Evolutionary conservation across 2,888 invertebrate species (phyloP).

Genomic region (Pollenia labialis): DNA sequence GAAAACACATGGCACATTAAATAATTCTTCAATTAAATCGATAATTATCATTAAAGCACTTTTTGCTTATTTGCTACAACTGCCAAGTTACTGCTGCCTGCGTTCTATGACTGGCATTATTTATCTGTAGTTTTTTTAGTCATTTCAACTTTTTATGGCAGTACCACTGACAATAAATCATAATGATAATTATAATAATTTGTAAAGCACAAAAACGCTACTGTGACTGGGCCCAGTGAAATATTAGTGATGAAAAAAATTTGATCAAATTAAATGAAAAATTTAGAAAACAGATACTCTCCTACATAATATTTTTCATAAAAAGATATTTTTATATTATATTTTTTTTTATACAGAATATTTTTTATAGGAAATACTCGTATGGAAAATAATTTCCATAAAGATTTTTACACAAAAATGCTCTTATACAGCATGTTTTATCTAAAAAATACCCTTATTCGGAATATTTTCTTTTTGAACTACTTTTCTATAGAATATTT

Average conservation of each 20-base stretch:
- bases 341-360: too few species aligned
- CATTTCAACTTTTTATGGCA: constrained; percentile 44
- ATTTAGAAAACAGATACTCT: background rate
- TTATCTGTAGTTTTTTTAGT: constrained; percentile 22
- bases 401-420: too few species aligned
- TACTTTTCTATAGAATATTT: too few species aligned
- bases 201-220: constrained; percentile 47
- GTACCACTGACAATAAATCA: constrained; percentile 64
- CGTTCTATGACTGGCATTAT: constrained; percentile 27
- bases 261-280: background rate
- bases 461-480: too few species aligned
- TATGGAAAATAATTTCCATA: too few species aligned
- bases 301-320: too few species aligned
- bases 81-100: background rate
- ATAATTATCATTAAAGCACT: constrained; percentile 62
- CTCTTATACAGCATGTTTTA: too few species aligned
- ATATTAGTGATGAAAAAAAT: constrained; percentile 6
- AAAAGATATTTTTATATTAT: too few species aligned
- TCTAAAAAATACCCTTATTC: too few species aligned
- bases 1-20: constrained; percentile 70
- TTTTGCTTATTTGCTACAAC: constrained; percentile 7
- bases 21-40: constrained; percentile 66
- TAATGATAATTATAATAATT: constrained; percentile 68
- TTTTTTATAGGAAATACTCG: too few species aligned
- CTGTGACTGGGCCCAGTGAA: constrained; percentile 21